Conservation (phyloP, 2,888 invertebrate genomes). For the Galeruca laticollis region DNA sequence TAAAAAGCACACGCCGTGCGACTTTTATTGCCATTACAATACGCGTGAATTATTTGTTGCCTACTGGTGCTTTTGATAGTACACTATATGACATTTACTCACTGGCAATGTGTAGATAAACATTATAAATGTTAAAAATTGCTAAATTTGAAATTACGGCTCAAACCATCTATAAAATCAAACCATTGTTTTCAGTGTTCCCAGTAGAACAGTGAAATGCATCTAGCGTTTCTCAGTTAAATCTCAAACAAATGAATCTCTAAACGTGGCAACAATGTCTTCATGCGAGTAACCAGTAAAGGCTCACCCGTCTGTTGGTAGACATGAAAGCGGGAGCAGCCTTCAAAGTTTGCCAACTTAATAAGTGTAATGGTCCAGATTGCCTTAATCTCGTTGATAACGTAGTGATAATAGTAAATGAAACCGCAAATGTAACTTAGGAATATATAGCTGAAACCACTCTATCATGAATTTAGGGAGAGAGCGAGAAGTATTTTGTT, state of each 20-base stretch:
- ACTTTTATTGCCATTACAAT: too few relatives aligned
- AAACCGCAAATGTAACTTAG: constrained; percentile 40
- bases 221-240: neutral
- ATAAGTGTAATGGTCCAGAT: constrained; percentile 43
- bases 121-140: too few relatives aligned
- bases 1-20: too few relatives aligned
- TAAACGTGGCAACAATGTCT: neutral
- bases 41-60: too few relatives aligned
- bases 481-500: constrained; percentile 24
- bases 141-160: too few relatives aligned
- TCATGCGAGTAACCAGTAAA: neutral
- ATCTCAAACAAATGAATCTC: neutral
- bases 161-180: neutral
- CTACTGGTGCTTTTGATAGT: too few relatives aligned
- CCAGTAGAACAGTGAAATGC: neutral
- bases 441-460: constrained; percentile 24
- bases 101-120: too few relatives aligned
- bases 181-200: neutral
- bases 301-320: neutral
- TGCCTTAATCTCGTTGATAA: constrained; percentile 41
- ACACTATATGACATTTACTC: too few relatives aligned
- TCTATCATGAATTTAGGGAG: constrained; percentile 32
- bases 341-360: constrained; percentile 38
- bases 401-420: constrained; percentile 38
- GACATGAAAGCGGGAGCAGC: constrained; percentile 25